phyloP scores from a whole-genome alignment of 2,888 invertebrate species.

The Myopa testacea region DNA sequence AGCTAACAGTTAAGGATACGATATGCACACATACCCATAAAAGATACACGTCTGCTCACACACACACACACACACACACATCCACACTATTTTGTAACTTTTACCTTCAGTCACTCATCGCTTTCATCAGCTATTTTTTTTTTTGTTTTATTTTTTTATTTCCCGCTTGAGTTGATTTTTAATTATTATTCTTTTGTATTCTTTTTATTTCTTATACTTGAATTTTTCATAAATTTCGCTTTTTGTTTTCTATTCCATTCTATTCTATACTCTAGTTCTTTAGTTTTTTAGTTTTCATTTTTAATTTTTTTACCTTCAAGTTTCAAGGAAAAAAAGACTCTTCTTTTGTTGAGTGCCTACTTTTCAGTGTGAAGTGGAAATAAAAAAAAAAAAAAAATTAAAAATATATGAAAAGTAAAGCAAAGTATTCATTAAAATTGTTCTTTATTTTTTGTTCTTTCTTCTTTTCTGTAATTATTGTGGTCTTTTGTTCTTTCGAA shows the following conservation, averaged over 20 bases:
- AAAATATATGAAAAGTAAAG: no score
- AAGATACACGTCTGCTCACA: constrained; percentile 31
- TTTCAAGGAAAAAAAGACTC: no score
- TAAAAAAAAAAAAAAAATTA: no score
- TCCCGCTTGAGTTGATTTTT: constrained; percentile 13
- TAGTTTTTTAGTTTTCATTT: background rate
- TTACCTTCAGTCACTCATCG: background rate
- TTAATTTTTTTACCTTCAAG: no score
- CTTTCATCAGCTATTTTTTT: background rate
- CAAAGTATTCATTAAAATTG: background rate
- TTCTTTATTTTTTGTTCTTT: background rate
- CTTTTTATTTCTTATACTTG: background rate
- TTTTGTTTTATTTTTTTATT: background rate
- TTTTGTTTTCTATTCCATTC: background rate
- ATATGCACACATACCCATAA: background rate
- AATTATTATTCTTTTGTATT: constrained; percentile 3
- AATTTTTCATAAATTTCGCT: background rate
- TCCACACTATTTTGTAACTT: background rate
- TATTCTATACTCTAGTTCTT: background rate
- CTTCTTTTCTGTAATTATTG: no score
- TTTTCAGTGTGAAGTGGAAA: no score
- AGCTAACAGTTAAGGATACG: background rate
- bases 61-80: constrained; percentile 41
- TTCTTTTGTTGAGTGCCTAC: no score
- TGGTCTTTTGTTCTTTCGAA: no score